Percentiles rank a stretch among this genome's conserved stretches.
Conservation (phyloP, 2,113 vertebrate genomes). For the Pan paniscus region DNA sequence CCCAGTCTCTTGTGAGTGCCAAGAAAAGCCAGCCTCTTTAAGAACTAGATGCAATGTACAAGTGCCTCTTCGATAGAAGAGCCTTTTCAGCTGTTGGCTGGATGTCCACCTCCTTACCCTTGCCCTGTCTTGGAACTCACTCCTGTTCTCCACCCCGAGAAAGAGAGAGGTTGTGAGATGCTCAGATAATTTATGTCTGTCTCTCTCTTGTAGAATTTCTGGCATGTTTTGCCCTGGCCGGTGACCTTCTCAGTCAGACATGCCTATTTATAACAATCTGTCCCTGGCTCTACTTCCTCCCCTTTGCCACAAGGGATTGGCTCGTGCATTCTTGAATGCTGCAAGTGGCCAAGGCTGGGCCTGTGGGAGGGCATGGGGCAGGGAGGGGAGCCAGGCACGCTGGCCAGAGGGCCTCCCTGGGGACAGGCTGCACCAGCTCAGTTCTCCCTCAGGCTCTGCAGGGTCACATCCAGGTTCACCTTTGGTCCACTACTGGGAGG, state of each 20-base stretch:
- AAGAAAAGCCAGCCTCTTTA: neutral
- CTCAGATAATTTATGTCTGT: neutral
- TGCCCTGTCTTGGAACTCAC: neutral
- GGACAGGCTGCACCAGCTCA: neutral
- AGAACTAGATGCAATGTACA: neutral
- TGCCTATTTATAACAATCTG: conserved; percentile 54
- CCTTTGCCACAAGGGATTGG: conserved; percentile 11
- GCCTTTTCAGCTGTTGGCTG: neutral
- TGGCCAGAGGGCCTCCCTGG: neutral
- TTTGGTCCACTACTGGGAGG: neutral
- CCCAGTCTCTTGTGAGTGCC: neutral
- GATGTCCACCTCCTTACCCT: neutral
- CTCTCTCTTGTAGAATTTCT: conserved; percentile 36
- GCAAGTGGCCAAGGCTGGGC: neutral
- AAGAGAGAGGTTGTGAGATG: neutral
- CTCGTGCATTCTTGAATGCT: neutral
- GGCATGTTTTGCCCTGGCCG: neutral
- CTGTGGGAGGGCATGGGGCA: rapidly evolving
- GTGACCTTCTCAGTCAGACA: conserved; percentile 49
- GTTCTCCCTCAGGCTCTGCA: neutral
- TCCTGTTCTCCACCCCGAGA: neutral
- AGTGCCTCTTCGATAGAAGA: neutral
- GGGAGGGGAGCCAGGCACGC: neutral
- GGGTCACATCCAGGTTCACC: neutral
- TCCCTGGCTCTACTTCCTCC: neutral